A percentile compares a stretch with the other conserved stretches of the same genome.
phyloP scores from a whole-genome alignment of 2,113 vertebrate species.

The Rhinoptilus africanus region DNA sequence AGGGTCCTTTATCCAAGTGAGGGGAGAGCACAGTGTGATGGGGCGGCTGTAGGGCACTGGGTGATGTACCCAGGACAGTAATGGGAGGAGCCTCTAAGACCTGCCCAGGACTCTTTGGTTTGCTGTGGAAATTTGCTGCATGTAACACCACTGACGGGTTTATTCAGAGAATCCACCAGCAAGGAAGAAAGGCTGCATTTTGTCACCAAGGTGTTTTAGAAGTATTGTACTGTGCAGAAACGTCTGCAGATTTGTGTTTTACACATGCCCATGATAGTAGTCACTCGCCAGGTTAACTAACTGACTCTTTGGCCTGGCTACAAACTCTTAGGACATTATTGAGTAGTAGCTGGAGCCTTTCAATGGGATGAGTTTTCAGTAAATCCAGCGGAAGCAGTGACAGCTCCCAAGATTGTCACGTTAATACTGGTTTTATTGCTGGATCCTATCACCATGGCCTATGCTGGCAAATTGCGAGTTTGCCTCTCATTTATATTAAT shows the following conservation, averaged over 20 bases:
- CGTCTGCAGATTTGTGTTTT: not conserved
- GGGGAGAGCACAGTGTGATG: not conserved
- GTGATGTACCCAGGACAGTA: fast-evolving
- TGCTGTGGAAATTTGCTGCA: not conserved
- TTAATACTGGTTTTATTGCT: not conserved
- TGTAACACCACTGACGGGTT: not conserved
- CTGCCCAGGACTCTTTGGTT: not conserved
- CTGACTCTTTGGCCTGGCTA: not conserved
- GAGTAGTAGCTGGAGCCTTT: not conserved
- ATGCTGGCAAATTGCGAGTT: not conserved
- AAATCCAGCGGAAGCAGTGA: not conserved
- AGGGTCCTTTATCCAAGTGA: fast-evolving
- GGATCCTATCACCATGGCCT: not conserved
- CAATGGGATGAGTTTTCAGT: not conserved
- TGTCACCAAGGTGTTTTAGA: not conserved
- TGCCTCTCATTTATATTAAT: not conserved
- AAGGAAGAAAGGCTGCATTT: not conserved
- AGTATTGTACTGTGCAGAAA: not conserved
- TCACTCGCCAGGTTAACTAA: fast-evolving
- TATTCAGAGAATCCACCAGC: not conserved
- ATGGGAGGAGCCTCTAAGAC: not conserved
- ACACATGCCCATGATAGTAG: too few relatives aligned
- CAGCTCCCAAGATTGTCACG: not conserved
- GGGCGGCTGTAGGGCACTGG: not conserved
- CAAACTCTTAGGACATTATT: not conserved